These are phyloP conservation scores for Glossophaga mutica DNA, from an alignment of 2,797 vertebrate genomes.

Conservation along the genomic window DNA sequence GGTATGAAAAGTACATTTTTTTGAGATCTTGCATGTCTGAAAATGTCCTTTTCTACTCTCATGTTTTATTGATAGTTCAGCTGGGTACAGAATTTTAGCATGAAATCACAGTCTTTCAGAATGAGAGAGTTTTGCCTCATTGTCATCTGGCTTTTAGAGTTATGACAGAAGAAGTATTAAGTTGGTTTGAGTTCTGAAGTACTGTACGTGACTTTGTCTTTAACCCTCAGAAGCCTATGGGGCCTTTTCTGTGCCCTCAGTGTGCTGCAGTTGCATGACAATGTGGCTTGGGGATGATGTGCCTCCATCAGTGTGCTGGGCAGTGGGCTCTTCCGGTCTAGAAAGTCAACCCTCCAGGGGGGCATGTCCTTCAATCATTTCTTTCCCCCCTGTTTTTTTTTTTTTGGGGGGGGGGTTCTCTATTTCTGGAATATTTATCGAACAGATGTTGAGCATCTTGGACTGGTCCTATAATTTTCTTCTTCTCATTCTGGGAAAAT, in stretches of 20 bases:
- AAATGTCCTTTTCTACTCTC: neutral
- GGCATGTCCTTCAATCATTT: neutral
- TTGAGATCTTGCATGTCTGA: neutral
- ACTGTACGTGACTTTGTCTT: neutral
- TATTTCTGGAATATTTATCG: neutral
- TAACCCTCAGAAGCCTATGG: neutral
- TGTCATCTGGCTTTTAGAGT: neutral
- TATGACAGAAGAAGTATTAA: neutral
- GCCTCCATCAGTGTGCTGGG: neutral
- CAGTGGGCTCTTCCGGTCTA: neutral
- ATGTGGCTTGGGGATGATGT: neutral
- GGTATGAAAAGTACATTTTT: neutral
- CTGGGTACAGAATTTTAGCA: neutral
- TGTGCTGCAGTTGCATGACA: neutral
- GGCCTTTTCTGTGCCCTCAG: neutral
- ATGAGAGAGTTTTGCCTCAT: neutral
- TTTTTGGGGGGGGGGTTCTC: neutral
- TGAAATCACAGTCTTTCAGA: neutral
- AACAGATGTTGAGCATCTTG: neutral
- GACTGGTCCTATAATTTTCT: neutral
- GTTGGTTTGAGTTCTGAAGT: constrained; percentile 3
- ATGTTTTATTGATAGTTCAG: neutral
- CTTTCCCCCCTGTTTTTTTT: neutral
- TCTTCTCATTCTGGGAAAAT: neutral
- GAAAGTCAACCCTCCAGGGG: neutral